Base-by-base conservation (phyloP, 2,797 vertebrate species). In the Melanotaenia nigrans region DNA sequence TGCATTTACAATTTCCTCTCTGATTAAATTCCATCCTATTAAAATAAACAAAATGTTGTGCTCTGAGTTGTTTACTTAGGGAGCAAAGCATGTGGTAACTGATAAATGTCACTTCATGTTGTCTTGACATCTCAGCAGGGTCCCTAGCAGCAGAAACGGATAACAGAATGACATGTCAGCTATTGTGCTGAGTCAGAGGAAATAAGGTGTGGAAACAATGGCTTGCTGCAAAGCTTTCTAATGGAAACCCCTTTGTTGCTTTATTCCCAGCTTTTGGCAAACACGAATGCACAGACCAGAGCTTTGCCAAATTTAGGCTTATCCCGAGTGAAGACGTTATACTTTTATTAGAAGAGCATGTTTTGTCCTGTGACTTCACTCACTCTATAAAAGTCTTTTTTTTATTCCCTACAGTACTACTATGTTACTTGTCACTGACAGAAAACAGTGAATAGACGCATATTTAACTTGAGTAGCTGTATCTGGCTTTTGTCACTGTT, bases 121-220 rank as follows among this genome's bases (percentile, higher is more conserved):
- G 71, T 72, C 70, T 68, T 76, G 81, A 85, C 79, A 64, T 84
- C 87, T 85, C 87, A 83, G 83, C 90, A 75, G 81, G 77, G 42
- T 88, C 78, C 64, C 85, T 75, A 78, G 70, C 77, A 85, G 80
- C 73, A 73, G 64, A 84, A 79, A 92, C 90, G 85, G 91, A 93
- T 85, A 93, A 94, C 91, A 93, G 85, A 91, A 77, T 89, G 88
- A 87, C 90, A 91, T 87, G 85, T 92, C 84, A 68, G 77, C 89
- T 84, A 93, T 95, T 94, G 92, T 95, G 92, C 91, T 83, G 65
- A 87, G 85, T 92, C 85, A 91, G 87, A 92, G 90, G 86, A 90
- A 92, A 93, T 71, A 70, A 73, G 72, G 74, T 71, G 79, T 75
- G 79, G 84, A 84, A 93, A 94, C 93, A 94, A 92, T 92, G 71